Evolutionary conservation across 2,888 invertebrate species (phyloP), one percentile per base, ranked within the genome.

Genomic region (Rugalucina vietnamica): DNA sequence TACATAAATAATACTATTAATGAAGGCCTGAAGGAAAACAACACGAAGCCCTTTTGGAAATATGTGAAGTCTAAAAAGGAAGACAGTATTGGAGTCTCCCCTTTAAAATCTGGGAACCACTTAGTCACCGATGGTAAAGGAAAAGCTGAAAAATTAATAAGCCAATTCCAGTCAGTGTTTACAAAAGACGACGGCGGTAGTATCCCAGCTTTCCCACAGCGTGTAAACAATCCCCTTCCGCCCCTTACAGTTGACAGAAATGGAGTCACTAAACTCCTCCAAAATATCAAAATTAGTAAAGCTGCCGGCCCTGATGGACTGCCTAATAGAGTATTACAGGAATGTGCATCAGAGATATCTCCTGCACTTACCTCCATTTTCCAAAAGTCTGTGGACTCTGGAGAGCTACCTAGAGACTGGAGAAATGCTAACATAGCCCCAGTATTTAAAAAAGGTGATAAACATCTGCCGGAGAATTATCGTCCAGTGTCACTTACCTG

Each of bases 371-470:
- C 81, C 21, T 60, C 75, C 21, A 77, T 84, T 4, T 84, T 78
- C 77, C 81, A 84, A 57, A 32, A 29, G 8, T 84, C 81, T 60
- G 57, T 78, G 14, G 80, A 84, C 50, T 43, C 69, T 4, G 84
- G 88, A 4, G 71, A 76, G 27, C 49, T 85, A 54, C 87, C 83
- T 1, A 76, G n/a, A 24, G 84, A 88, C 80, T 85, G 85, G 88
- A 74, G 69, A 49, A 70, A 39, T 49, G 77, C 80, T 32, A 84
- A 84, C 37, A 39, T 81, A 18, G 57, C 74, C 8, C 70, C 74
- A 24, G 36, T 65, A 29, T 76, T n/a, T n/a, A 70, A 65, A 60
- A 29, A 76, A 75, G 76, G 79, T 49, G 82, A 82, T 77, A 2
- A 57, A 3, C 79, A 79, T 37, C 4, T 27, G 21, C 21, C 73